Conservation (phyloP, 2,888 invertebrate species). For the Stenurella melanura region DNA sequence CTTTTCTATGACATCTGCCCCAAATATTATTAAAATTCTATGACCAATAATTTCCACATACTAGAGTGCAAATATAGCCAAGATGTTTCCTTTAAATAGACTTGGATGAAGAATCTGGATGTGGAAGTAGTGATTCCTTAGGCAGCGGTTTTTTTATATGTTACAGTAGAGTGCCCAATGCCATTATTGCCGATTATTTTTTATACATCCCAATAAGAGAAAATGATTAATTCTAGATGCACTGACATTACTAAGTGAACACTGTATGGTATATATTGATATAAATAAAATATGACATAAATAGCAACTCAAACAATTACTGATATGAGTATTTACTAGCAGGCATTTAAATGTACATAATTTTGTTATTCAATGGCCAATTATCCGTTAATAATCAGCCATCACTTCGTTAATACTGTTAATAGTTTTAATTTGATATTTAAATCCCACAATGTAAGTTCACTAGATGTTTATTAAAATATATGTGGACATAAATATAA, state of each 20-base stretch:
- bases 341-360: conserved; percentile 8
- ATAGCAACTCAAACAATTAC: conserved; percentile 2
- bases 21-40: too few species aligned
- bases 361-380: conserved; percentile 21
- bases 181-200: too few species aligned
- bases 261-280: neutral
- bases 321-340: conserved; percentile 18
- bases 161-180: too few species aligned
- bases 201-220: neutral
- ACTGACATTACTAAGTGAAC: neutral
- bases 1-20: too few species aligned
- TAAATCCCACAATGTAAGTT: conserved; percentile 27
- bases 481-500: neutral
- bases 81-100: too few species aligned
- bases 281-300: neutral
- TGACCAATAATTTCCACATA: too few species aligned
- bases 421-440: conserved; percentile 31
- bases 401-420: conserved; percentile 19
- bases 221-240: neutral
- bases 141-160: too few species aligned
- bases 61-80: too few species aligned
- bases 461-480: conserved; percentile 20
- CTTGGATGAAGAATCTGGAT: too few species aligned
- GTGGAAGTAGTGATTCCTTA: too few species aligned
- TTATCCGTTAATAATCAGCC: conserved; percentile 26